phyloP scores from a whole-genome alignment of 2,797 vertebrate species.

The Myotis vivesi region DNA sequence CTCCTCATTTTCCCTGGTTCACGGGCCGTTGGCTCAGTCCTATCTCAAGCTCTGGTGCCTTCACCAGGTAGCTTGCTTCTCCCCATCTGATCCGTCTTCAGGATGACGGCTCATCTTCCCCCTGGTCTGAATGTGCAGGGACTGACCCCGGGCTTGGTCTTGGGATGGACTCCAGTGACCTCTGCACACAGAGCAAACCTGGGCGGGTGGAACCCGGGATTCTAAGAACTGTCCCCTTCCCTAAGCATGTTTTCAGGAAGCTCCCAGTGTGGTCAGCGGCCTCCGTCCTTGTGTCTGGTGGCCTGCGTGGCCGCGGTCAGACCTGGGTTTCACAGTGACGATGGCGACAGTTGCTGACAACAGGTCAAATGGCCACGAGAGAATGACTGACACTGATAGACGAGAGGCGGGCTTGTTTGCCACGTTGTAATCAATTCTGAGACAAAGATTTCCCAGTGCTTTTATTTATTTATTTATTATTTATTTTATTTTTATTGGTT shows the following conservation, averaged over 20 bases:
- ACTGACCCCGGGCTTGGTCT: background rate
- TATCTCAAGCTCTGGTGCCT: background rate
- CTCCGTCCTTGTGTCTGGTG: background rate
- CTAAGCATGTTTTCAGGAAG: background rate
- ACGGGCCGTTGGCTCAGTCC: background rate
- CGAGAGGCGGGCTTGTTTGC: background rate
- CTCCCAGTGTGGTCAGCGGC: background rate
- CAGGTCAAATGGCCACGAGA: background rate
- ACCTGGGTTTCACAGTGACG: background rate
- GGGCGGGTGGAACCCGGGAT: background rate
- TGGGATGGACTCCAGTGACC: background rate
- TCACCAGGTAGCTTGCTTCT: background rate
- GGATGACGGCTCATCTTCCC: background rate
- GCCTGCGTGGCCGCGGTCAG: background rate
- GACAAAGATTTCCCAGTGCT: background rate
- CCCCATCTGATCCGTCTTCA: background rate
- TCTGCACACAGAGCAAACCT: fast-evolving
- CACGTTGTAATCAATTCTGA: background rate
- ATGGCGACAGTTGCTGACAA: background rate
- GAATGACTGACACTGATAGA: fast-evolving
- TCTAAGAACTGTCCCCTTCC: background rate
- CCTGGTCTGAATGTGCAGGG: background rate
- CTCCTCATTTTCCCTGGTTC: background rate
- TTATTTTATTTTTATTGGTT: no score
- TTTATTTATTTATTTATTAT: background rate